A percentile compares a stretch with the other conserved stretches of the same genome.
These are phyloP conservation scores for Erithacus rubecula DNA, from an alignment of 2,797 vertebrate species.

Conservation along the genomic window DNA sequence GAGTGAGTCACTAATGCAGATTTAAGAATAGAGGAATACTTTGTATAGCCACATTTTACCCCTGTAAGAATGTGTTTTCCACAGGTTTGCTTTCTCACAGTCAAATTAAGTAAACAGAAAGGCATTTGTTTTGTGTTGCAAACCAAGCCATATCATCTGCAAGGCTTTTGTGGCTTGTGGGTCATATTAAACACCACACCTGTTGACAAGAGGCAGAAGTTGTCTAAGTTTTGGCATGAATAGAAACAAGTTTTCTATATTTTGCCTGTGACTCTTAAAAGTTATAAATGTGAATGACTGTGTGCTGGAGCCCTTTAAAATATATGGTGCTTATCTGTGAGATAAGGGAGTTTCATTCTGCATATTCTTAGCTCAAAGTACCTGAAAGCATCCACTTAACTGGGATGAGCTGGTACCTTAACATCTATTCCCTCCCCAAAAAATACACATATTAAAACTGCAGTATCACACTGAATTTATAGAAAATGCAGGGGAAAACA, in stretches of 20 bases:
- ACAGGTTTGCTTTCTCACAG: neutral
- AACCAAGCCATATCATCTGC: neutral
- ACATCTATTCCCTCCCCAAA: neutral
- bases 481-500: neutral
- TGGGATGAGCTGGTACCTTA: neutral
- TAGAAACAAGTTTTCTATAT: slow-evolving; percentile 44
- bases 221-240: slow-evolving; percentile 22
- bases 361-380: neutral
- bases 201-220: neutral
- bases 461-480: neutral
- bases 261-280: slow-evolving; percentile 28
- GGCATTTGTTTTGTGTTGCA: slow-evolving; percentile 3
- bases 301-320: neutral
- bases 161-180: neutral
- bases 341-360: neutral
- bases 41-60: neutral
- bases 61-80: neutral
- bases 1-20: neutral
- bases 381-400: neutral
- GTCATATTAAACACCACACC: neutral
- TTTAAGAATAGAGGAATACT: neutral
- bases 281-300: neutral
- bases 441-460: neutral
- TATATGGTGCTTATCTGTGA: neutral
- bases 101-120: slow-evolving; percentile 7